These are phyloP conservation scores for Trichoplusia ni DNA, from an alignment of 1,140 invertebrate species.

Conservation along the genomic window DNA sequence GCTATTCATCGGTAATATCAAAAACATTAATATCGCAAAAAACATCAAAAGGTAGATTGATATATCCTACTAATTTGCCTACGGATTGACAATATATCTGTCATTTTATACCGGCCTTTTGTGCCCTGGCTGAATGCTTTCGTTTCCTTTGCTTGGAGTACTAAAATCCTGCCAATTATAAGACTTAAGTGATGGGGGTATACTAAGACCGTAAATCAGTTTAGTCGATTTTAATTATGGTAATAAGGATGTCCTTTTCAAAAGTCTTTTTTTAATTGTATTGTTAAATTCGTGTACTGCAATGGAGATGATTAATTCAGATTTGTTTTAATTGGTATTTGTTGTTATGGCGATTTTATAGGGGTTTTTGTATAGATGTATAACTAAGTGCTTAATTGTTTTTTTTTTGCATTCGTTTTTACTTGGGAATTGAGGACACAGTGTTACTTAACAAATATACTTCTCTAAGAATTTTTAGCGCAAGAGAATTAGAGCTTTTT, in stretches of 20 bases:
- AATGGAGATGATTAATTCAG: slow-evolving; percentile 25
- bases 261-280: slow-evolving; percentile 2
- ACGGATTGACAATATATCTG: slow-evolving; percentile 27
- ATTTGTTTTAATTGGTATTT: slow-evolving; percentile 24
- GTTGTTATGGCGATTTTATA: not conserved
- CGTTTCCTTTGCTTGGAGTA: slow-evolving; percentile 30
- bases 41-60: slow-evolving; percentile 25
- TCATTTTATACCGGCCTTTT: slow-evolving; percentile 25
- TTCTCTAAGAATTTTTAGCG: too few species aligned
- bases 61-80: slow-evolving; percentile 33
- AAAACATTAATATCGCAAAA: slow-evolving; percentile 22
- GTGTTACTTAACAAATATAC: too few species aligned
- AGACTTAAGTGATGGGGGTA: slow-evolving; percentile 25
- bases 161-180: slow-evolving; percentile 33
- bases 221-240: slow-evolving; percentile 29
- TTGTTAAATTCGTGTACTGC: slow-evolving; percentile 12
- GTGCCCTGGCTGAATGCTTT: slow-evolving; percentile 8
- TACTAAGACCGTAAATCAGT: slow-evolving; percentile 18
- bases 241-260: slow-evolving; percentile 32
- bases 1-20: slow-evolving; percentile 31
- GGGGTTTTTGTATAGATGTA: not conserved
- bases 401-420: not conserved
- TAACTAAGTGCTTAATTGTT: not conserved
- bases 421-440: not conserved
- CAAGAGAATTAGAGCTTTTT: too few species aligned